phyloP scores from a whole-genome alignment of 2,113 vertebrate genomes.

The Numida meleagris region DNA sequence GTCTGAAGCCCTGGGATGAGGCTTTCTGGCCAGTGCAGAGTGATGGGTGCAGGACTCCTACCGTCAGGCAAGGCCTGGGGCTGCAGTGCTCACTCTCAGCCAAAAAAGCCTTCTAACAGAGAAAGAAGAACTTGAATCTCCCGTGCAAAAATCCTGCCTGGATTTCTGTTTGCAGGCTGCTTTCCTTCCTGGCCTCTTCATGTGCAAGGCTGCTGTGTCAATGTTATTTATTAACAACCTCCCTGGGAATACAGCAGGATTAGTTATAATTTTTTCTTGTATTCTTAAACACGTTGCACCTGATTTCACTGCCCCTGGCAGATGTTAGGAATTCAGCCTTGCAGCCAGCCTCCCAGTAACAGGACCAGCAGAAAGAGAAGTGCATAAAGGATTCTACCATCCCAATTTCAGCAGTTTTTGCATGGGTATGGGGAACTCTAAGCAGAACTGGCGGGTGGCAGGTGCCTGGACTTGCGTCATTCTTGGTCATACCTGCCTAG shows the following conservation, averaged over 20 bases:
- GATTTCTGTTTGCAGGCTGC: background rate
- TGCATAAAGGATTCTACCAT: background rate
- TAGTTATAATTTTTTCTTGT: background rate
- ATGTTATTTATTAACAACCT: background rate
- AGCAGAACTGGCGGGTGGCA: fast-evolving
- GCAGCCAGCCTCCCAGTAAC: background rate
- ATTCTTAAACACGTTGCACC: background rate
- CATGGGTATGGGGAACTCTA: background rate
- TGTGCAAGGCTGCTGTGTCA: background rate
- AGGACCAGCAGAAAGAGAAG: background rate
- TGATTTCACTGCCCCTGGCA: background rate
- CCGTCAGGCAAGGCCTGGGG: background rate
- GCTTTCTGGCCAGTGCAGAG: background rate
- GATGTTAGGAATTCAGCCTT: background rate
- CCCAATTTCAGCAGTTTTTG: background rate
- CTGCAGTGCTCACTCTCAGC: background rate
- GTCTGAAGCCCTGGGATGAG: background rate
- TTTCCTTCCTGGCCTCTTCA: background rate
- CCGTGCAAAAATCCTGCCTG: background rate
- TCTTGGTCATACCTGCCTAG: background rate
- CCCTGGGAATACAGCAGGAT: background rate
- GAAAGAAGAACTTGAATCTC: background rate
- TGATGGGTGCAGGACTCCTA: background rate
- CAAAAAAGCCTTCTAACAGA: background rate
- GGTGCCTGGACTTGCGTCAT: background rate